Conservation (phyloP, 2,888 invertebrate genomes). For the Gryllus longicercus region DNA sequence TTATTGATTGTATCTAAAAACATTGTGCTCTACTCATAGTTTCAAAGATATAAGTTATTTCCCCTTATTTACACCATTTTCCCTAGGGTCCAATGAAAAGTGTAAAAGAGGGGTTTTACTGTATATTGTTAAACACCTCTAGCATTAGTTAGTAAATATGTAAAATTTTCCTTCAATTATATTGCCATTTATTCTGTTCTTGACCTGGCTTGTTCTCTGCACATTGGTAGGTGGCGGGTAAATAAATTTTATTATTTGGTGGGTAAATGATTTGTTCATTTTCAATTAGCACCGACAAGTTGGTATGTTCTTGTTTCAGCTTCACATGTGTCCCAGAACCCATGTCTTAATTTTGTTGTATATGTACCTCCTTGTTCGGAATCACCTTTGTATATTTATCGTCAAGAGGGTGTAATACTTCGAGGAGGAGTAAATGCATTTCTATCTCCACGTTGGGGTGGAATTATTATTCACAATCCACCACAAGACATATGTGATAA, state of each 20-base stretch:
- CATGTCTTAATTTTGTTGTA: constrained; percentile 79
- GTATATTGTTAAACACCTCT: too few species aligned
- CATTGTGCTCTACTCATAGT: too few species aligned
- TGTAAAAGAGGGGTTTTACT: too few species aligned
- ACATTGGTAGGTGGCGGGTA: too few species aligned
- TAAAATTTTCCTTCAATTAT: too few species aligned
- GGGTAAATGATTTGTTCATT: neutral
- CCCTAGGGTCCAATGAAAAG: too few species aligned
- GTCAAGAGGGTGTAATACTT: constrained; percentile 50
- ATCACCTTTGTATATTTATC: constrained; percentile 71
- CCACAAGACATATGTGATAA: constrained; percentile 43
- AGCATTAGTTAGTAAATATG: too few species aligned
- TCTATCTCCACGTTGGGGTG: constrained; percentile 85
- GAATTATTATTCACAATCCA: constrained; percentile 74
- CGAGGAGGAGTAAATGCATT: constrained; percentile 61
- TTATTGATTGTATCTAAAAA: too few species aligned
- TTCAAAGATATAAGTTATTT: too few species aligned
- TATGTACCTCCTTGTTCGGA: constrained; percentile 73
- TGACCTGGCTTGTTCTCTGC: too few species aligned
- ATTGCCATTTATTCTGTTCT: too few species aligned
- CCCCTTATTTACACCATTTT: too few species aligned
- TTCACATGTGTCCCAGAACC: constrained; percentile 75
- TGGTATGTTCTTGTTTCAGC: constrained; percentile 48
- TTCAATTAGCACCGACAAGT: neutral
- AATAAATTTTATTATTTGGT: neutral